Base-by-base conservation (phyloP, 2,113 vertebrate genomes). In the Riparia riparia region DNA sequence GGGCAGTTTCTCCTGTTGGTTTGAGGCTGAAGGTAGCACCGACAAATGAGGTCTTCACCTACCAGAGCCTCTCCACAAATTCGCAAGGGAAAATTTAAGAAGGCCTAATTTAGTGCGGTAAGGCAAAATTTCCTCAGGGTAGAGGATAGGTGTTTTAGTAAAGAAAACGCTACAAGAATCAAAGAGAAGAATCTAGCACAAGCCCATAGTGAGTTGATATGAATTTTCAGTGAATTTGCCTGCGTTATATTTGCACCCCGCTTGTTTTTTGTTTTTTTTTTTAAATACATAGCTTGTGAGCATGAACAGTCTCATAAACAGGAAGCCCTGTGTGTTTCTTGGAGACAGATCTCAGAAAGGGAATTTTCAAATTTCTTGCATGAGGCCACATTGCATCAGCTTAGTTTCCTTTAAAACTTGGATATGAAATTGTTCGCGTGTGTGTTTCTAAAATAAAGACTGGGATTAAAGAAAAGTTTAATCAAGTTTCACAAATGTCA, bases 391-490 rank as follows among this genome's bases (percentile, higher is more conserved):
- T 89, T 17, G 6, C 70, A 82, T 74, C 77, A 82, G 70, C 39
- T 70, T 88, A 70, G 20, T 72, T 94, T 91, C 51, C 63, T 77
- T 87, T 82, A 72, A 90, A 92, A 56, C 16, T 81, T 66, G 68
- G 34, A 80, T 79, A 51, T 44, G 45, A 82, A 93, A 72, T 83
- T 49, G 37, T 37, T 88, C 1, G 0, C 0, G 42, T 82, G 66
- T 86, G 50, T 85, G 66, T 90, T 96, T 96, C 78, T 88, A 82
- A 88, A 95, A 91, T 74, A 78, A 91, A 89, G 61, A 79, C 79
- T 20, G 42, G 54, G 78, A 90, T 82, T 95, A 95, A 92, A 94
- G 82, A 68, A 57, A 90, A 89, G 60, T 66, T 90, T 97, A 94
- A 96, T 95, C 68, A 83, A 81, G 68, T 86, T 90, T 86, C 88